These are phyloP conservation scores for Dryas iulia DNA, from an alignment of 1,140 invertebrate genomes.

Conservation along the genomic window DNA sequence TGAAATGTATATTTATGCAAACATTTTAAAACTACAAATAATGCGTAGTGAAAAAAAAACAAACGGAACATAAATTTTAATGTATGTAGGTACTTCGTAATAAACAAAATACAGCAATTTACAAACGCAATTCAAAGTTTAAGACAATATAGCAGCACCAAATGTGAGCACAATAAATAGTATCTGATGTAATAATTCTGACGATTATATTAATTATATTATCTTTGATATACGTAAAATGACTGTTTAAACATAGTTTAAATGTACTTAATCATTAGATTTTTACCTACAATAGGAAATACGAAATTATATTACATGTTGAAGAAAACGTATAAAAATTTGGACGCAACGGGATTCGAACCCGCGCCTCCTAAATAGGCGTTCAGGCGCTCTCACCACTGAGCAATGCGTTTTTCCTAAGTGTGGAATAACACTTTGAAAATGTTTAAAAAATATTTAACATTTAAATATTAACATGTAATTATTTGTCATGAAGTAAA, in stretches of 20 bases:
- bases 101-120: background rate
- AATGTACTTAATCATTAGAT: background rate
- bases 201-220: conserved; percentile 9
- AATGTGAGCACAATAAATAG: background rate
- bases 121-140: background rate
- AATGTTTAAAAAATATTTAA: no score
- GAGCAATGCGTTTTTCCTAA: no score
- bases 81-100: background rate
- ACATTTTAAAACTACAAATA: background rate
- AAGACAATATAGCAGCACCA: background rate
- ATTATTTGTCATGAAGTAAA: no score
- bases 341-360: no score
- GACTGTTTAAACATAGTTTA: background rate
- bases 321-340: no score
- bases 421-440: no score
- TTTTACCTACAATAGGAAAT: background rate
- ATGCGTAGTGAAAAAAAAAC: background rate
- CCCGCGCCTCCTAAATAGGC: no score
- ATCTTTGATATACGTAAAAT: conserved; percentile 4
- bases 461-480: no score
- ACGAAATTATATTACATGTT: no score
- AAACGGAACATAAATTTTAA: background rate
- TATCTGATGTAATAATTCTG: conserved; percentile 1
- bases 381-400: no score
- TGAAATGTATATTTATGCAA: conserved; percentile 13